Base-by-base conservation (phyloP, 2,113 vertebrate species). In the Corythoichthys intestinalis region DNA sequence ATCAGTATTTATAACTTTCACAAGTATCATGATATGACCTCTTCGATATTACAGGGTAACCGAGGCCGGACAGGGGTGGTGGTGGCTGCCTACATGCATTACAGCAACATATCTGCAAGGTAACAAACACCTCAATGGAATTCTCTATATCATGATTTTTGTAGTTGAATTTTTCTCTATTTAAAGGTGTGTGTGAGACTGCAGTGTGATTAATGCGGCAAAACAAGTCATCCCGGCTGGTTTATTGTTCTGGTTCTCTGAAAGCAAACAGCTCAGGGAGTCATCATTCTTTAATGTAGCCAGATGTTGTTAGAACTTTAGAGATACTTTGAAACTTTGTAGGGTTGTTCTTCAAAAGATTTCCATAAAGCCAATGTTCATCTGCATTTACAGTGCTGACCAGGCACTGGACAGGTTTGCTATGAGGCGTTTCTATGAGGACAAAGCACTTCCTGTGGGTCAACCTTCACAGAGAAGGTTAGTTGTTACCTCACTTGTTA, bases 61-160 rank as follows among this genome's bases (percentile, higher is more conserved):
- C 93, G 94, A 20, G 96, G 96, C 62, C 91, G 95, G 7, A 95
- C 94, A 0, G 96, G 96, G 0, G 96, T 98, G 64, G 96, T 98
- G 14, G 94, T 97, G 6, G 96, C 96, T 0, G 95, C 96, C 1
- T 98, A 98, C 86, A 96, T 98, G 96, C 95, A 98, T 86, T 98
- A 98, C 92, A 98, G 96, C 93, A 98, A 96, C 90, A 98, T 98
- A 86, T 98, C 96, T 0, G 95, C 95, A 85, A 98, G 96, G 96
- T 98, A 92, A 84, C 84, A 17, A 47, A 49, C 57, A 57, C 10
- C 4, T 0, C 44, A 20, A 11, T 46, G 2, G 14, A 35, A 53
- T 59, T 52, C 44, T n/a, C 15, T 2, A 9, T 17, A 10, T 11
- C 3, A 6, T 39, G 41, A 63, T 46, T 34, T 4, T 5, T 9